Percentiles rank a stretch among this genome's conserved stretches.
Conservation (phyloP, 1,140 invertebrate species). For the Drosophila serrata region DNA sequence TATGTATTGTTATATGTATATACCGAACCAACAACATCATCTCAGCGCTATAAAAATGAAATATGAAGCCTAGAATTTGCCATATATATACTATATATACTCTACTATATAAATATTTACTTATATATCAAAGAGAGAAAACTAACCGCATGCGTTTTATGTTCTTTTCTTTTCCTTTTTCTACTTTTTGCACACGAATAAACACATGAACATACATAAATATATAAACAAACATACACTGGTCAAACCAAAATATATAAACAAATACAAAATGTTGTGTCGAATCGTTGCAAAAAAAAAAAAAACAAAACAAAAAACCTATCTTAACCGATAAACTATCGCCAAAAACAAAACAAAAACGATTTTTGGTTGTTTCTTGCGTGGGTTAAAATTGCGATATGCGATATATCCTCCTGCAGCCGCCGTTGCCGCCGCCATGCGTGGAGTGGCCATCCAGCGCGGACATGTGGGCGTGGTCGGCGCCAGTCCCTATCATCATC, state of each 20-base stretch:
- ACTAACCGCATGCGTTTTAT: conserved; percentile 85
- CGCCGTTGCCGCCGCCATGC: conserved; percentile 87
- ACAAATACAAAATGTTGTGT: conserved; percentile 63
- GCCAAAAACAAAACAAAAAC: conserved; percentile 47
- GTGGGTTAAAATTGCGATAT: conserved; percentile 26
- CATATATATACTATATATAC: conserved; percentile 54
- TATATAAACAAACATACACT: conserved; percentile 54
- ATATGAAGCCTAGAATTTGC: conserved; percentile 79
- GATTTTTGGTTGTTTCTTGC: conserved; percentile 39
- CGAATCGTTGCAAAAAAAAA: conserved; percentile 78
- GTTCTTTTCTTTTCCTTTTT: conserved; percentile 84
- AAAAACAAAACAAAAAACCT: conserved; percentile 32
- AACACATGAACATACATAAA: conserved; percentile 48
- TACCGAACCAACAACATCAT: conserved; percentile 61
- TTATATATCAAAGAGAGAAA: conserved; percentile 77
- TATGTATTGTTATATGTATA: conserved; percentile 84
- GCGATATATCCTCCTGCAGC: conserved; percentile 58
- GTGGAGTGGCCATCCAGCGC: conserved; percentile 90
- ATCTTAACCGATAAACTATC: conserved; percentile 45
- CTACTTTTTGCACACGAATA: conserved; percentile 81
- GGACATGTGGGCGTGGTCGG: conserved; percentile 87
- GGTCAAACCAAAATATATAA: conserved; percentile 46
- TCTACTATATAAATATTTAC: conserved; percentile 75
- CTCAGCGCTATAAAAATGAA: conserved; percentile 63
- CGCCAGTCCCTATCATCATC: conserved; percentile 87